Conservation (phyloP, 2,113 vertebrate genomes). For the Puffinus mauretanicus region DNA sequence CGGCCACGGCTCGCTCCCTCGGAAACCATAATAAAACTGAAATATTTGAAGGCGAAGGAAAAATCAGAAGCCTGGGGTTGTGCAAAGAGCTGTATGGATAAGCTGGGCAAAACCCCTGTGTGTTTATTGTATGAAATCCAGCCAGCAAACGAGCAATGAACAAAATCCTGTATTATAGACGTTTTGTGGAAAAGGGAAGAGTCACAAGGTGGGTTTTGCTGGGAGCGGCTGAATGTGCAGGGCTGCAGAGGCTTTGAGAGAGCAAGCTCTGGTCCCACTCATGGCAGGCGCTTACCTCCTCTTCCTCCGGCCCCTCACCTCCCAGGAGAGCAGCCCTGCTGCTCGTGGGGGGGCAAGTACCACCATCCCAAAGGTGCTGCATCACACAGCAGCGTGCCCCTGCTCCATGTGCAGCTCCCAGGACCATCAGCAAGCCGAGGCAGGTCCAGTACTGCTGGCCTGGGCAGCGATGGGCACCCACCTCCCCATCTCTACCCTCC, state of each 20-base stretch:
- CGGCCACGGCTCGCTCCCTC: rapidly evolving
- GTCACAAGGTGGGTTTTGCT: not conserved
- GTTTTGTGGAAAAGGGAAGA: not conserved
- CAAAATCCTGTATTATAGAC: not conserved
- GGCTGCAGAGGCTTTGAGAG: not conserved
- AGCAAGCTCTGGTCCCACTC: not conserved
- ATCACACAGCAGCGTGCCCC: rapidly evolving
- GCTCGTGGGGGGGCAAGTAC: rapidly evolving
- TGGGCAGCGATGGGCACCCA: rapidly evolving
- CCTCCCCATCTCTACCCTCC: not conserved
- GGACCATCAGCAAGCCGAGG: not conserved
- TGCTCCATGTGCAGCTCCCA: not conserved
- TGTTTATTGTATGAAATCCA: not conserved
- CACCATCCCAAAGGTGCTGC: not conserved
- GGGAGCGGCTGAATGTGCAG: not conserved
- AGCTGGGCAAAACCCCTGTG: not conserved
- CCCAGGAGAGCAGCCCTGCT: not conserved
- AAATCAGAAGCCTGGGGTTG: not conserved
- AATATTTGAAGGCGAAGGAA: not conserved
- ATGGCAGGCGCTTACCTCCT: not conserved
- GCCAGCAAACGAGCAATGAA: rapidly evolving
- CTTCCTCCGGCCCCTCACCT: not conserved
- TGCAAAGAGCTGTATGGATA: not conserved
- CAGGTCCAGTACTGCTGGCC: not conserved
- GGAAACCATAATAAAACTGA: rapidly evolving